Evolutionary conservation across 2,797 vertebrate genomes (phyloP).

Genomic region (Podarcis siculus): DNA sequence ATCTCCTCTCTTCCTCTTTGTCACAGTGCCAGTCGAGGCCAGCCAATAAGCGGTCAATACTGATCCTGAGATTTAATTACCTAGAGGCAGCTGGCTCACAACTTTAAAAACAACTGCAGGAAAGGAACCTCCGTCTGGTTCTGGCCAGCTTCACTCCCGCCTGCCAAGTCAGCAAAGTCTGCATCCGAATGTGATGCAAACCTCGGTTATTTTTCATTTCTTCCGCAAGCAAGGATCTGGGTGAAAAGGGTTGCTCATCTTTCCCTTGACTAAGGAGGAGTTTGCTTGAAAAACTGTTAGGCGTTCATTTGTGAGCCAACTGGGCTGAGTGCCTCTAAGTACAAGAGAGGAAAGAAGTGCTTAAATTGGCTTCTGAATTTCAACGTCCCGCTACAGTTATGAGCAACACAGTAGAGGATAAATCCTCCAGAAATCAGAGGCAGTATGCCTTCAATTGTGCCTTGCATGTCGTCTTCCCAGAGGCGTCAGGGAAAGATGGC

Average conservation of each 20-base stretch:
- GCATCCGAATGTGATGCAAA: neutral
- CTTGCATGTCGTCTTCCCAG: too few species aligned
- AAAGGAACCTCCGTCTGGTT: neutral
- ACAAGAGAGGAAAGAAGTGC: neutral
- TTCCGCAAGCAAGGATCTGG: neutral
- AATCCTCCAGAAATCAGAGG: neutral
- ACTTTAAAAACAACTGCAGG: neutral
- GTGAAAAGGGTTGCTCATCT: neutral
- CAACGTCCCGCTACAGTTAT: neutral
- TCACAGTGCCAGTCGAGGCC: neutral
- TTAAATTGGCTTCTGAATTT: neutral
- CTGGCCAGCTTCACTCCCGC: neutral
- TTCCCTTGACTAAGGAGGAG: neutral
- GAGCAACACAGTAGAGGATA: neutral
- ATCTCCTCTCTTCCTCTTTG: neutral
- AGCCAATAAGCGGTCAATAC: neutral
- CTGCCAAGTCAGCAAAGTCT: slow-evolving; percentile 13
- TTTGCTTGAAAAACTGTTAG: neutral
- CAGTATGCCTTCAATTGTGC: neutral
- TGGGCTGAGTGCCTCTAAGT: neutral
- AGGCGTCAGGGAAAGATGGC: neutral
- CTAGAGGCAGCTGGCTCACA: neutral
- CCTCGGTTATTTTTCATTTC: neutral
- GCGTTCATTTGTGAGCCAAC: neutral
- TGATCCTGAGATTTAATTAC: neutral